Base-by-base conservation (phyloP, 92 coral and sea anemone genomes). In the Palythoa grandis region DNA sequence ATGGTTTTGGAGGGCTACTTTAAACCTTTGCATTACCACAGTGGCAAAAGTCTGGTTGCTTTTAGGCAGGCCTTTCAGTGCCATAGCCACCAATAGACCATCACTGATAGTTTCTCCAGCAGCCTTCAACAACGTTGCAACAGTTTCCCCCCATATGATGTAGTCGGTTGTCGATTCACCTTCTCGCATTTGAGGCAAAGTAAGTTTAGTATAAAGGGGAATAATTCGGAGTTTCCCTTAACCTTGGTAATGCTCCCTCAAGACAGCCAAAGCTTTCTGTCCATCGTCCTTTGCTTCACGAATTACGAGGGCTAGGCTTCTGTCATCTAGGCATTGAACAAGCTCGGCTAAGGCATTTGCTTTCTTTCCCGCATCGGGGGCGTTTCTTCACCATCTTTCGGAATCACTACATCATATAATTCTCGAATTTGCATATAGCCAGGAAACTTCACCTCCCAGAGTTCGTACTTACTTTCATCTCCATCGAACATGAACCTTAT, bases 371-470 rank as follows among this genome's bases (percentile, higher is more conserved):
- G 74, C 89, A 50, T 19, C 57, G 77, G 86, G 29, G 29, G 82
- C 14, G 77, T 71, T 35, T 77, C 63, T 48, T 88, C 90, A 10
- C 24, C 67, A 2, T 40, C 86, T 35, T 52, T 65, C 15, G 17
- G 78, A n/a, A 88, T 75, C 38, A 91, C 79, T 39, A 83, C 87
- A 24, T 88, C 76, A 82, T 78, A 74, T 76, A 85, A 74, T 66
- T 91, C 85, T 48, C 85, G 91, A 17, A 91, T 90, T 17, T 90
- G 54, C 90, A 83, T 77, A 16, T 86, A 75, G 38, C 88, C 93
- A 17, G 87, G 83, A 54, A 88, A 91, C 86, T 91, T 16, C 52
- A 91, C 91, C 52, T 91, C 88, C 89, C 89, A 91, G 56, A 91
- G 80, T 68, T 91, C 88, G 57, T 88, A 91, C 74, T 86, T 91